A percentile compares a stretch with the other conserved stretches of the same genome.
Evolutionary conservation across 2,888 invertebrate species (phyloP).

Genomic region (Chironomus riparius): DNA sequence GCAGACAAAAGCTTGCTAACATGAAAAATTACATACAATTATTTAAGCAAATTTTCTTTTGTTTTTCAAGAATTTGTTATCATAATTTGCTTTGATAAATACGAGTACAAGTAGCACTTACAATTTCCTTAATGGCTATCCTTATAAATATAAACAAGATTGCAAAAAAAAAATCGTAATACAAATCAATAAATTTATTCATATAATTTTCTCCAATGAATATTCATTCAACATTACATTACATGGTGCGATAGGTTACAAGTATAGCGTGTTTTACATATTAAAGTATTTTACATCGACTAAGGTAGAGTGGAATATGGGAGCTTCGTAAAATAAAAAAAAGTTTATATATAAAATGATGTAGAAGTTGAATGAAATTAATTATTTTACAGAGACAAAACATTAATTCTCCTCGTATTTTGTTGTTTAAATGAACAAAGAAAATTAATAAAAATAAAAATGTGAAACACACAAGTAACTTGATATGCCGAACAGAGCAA

Average conservation of each 20-base stretch:
- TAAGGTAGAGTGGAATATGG: background rate
- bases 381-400: constrained; percentile 26
- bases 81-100: no score
- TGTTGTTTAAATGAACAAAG: background rate
- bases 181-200: background rate
- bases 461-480: constrained; percentile 1
- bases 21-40: no score
- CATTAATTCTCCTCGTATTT: constrained; percentile 10
- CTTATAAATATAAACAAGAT: no score
- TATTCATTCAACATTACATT: background rate
- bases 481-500: constrained; percentile 2
- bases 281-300: no score
- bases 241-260: background rate
- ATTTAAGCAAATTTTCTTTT: no score
- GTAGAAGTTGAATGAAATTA: constrained; percentile 11
- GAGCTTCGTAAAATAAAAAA: no score
- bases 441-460: constrained; percentile 18
- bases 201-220: background rate
- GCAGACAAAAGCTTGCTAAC: no score
- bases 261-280: background rate
- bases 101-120: no score
- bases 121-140: no score
- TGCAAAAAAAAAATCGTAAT: no score
- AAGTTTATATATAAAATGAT: background rate
- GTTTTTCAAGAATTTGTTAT: no score